Percentiles rank a stretch among this genome's conserved stretches.
Conservation (phyloP, 2,113 vertebrate genomes). For the Callipepla squamata region DNA sequence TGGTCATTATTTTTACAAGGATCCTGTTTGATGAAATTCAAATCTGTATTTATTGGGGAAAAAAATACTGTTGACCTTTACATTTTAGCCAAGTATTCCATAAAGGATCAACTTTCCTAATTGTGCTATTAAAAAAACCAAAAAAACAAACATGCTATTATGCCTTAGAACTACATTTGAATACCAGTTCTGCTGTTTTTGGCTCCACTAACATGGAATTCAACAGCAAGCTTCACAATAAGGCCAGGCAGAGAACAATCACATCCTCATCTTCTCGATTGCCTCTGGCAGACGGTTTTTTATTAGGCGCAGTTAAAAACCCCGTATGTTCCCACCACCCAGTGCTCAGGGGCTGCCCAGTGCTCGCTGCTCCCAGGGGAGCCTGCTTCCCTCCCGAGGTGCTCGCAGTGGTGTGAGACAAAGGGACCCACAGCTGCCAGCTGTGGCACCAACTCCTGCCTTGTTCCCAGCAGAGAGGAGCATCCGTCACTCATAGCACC, state of each 20-base stretch:
- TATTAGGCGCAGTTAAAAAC: neutral
- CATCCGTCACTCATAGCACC: neutral
- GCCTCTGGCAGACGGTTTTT: constrained; percentile 18
- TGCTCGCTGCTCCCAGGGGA: neutral
- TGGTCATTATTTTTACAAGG: neutral
- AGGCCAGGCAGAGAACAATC: neutral
- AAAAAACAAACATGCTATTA: neutral
- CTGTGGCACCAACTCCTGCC: neutral
- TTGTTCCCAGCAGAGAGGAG: neutral
- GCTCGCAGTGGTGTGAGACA: neutral
- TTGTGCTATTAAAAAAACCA: neutral
- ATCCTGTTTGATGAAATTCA: constrained; percentile 4
- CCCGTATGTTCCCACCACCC: neutral
- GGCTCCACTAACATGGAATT: neutral
- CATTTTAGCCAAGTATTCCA: neutral
- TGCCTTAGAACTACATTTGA: neutral
- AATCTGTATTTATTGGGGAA: constrained; percentile 38
- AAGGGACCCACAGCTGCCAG: rapidly evolving
- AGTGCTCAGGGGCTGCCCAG: rapidly evolving
- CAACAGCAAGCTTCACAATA: neutral
- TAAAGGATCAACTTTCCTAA: constrained; percentile 26
- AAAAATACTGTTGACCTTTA: constrained; percentile 18
- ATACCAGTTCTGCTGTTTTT: neutral
- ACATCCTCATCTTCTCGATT: neutral
- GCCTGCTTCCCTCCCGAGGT: neutral